Percentiles rank a stretch among this genome's conserved stretches.
phyloP scores from a whole-genome alignment of 2,888 invertebrate species.

The Coelopa pilipes region DNA sequence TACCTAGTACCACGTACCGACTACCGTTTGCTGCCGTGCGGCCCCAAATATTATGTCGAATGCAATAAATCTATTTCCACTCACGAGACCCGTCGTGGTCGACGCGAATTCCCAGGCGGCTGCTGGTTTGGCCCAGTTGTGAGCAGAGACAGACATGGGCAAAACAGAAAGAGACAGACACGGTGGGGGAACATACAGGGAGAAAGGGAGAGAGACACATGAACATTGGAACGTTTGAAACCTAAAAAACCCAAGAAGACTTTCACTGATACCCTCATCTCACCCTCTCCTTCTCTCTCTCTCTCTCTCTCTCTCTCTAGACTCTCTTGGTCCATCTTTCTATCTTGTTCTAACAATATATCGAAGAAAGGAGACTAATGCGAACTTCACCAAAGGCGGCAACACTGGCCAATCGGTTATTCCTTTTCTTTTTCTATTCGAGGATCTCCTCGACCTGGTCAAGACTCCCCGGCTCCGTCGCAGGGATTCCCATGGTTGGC shows the following conservation, averaged over 20 bases:
- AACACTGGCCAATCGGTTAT: too few relatives aligned
- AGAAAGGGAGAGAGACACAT: not conserved
- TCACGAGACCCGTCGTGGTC: not conserved
- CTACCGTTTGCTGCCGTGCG: conserved; percentile 14
- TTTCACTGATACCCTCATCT: conserved; percentile 16
- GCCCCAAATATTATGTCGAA: not conserved
- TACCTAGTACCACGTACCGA: not conserved
- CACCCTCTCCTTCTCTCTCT: not conserved
- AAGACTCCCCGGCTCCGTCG: too few relatives aligned
- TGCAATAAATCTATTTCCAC: conserved; percentile 7
- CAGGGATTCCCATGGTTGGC: too few relatives aligned
- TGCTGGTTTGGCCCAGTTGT: conserved; percentile 17
- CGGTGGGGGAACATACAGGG: too few relatives aligned
- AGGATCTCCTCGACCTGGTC: too few relatives aligned
- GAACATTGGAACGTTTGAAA: not conserved
- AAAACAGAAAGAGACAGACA: too few relatives aligned
- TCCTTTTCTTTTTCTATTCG: too few relatives aligned
- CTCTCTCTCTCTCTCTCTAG: not conserved
- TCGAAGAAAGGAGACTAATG: too few relatives aligned
- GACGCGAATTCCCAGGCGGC: not conserved
- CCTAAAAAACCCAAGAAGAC: not conserved
- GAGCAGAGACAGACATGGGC: not conserved
- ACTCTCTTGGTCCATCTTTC: too few relatives aligned
- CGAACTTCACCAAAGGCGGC: too few relatives aligned
- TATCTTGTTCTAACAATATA: too few relatives aligned